Base-by-base conservation (phyloP, 2,888 invertebrate species). In the Allacma fusca region DNA sequence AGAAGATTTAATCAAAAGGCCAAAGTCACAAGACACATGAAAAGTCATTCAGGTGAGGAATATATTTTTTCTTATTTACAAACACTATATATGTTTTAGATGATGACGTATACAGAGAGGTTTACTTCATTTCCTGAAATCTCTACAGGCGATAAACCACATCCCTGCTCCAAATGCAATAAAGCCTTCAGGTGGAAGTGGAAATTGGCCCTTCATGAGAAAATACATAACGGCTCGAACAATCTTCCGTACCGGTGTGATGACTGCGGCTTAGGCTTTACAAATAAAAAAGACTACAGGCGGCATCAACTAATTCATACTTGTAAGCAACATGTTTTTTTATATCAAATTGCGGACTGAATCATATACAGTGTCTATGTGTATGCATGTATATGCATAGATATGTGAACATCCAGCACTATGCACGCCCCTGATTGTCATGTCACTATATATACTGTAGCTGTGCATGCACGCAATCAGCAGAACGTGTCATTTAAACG, bases 241-340 rank as follows among this genome's bases (percentile, higher is more conserved):
- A 50, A 50, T 50, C 50, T 50, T 50, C 50, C 50, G n/a, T 50
- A 50, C n/a, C 50, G 50, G 19, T 50, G 50, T 50, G 50, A 50
- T 50, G 50, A 50, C n/a, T 50, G 50, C 16, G 50, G 50, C 50
- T 16, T 50, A n/a, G 50, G 50, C 50, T 50, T 50, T 50, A 50
- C 50, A 16, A 50, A 50, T n/a, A 50, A 50, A 16, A 50, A 50
- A 50, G 50, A 50, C 50, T 50, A 50, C 50, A 5, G 50, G 2
- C 50, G 50, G n/a, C 50, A 50, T 50, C 50, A 50, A n/a, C 50
- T 50, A 50, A 50, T 50, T 50, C 50, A 50, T 50, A 19, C 50
- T n/a, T 50, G 50, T 50, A 50, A 50, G 50, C 16, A 16, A 50
- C 50, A 50, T 16, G 50, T n/a, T 50, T 50, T 50, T 12, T 12